Evolutionary conservation across 2,888 invertebrate species (phyloP), one percentile per base, ranked within the genome.

Genomic region (Malacosoma neustria): DNA sequence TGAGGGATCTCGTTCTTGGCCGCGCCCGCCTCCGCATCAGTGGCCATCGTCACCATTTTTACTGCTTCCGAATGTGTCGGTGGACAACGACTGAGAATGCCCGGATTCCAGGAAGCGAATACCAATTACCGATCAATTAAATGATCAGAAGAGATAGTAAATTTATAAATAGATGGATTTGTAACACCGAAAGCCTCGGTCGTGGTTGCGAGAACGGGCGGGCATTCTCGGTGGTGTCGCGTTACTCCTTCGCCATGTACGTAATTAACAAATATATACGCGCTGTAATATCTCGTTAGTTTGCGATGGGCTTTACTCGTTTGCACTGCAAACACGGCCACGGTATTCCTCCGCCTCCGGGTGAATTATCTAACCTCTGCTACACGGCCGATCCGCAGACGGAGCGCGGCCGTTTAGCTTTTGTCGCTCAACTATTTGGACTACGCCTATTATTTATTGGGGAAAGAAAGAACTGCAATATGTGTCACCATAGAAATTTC

Each of bases 1-100:
- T 80, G 81, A 0, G 79, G 65, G 0, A 84, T 81, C 45, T 74
- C 81, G 37, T 77, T 81, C 36, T 57, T 59, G 4, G 33, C 43
- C 22, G 48, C 43, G 3, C 13, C 36, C 4, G 42, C 42, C 37
- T 68, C 69, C 1, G 61, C 62, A 29, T 82, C 84, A 30, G 57
- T 61, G 31, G 51, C 49, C 1, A 46, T 50, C 29, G 42, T 45
- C 45, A 67, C 71, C 69, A 72, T 79, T 11, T 22, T 35, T 11
- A 12, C n/a, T n/a, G n/a, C n/a, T n/a, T n/a, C n/a, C n/a, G n/a
- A n/a, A n/a, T n/a, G n/a, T n/a, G n/a, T n/a, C n/a, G n/a, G n/a
- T n/a, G n/a, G n/a, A n/a, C n/a, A n/a, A n/a, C n/a, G n/a, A n/a
- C n/a, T n/a, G n/a, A n/a, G n/a, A n/a, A n/a, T n/a, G n/a, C n/a